phyloP scores from a whole-genome alignment of 2,888 invertebrate species.

The Oxyscelio sp. region DNA sequence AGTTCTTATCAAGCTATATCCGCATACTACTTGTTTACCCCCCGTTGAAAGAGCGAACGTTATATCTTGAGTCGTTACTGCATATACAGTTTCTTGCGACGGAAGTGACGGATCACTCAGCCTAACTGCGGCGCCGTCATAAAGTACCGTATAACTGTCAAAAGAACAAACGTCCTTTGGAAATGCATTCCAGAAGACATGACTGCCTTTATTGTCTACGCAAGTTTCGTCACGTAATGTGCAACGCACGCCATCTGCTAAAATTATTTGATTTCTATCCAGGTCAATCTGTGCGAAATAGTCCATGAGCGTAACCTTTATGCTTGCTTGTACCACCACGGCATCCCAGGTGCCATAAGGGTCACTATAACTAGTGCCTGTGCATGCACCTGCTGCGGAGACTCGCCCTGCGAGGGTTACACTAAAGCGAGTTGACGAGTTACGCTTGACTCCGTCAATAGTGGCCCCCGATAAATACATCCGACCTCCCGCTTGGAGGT shows the following conservation, averaged over 20 bases:
- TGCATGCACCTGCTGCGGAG: conserved; percentile 26
- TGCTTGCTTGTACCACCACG: conserved; percentile 4
- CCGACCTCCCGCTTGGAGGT: background rate
- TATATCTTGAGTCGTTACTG: background rate
- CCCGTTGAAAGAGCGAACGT: background rate
- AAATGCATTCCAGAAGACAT: background rate
- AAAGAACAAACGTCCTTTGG: background rate
- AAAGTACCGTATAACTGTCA: background rate
- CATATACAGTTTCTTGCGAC: background rate
- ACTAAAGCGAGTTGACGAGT: background rate
- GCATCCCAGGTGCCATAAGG: conserved; percentile 27
- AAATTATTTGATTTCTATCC: background rate
- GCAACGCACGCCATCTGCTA: background rate
- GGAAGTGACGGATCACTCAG: background rate
- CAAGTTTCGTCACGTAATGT: background rate
- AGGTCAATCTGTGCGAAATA: background rate
- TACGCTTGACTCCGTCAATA: background rate
- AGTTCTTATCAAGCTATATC: no score
- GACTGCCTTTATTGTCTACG: background rate
- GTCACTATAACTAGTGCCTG: conserved; percentile 24
- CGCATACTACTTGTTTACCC: no score
- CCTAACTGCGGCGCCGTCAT: background rate
- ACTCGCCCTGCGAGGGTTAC: background rate
- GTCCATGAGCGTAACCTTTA: background rate
- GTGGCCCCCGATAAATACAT: no score